A percentile compares a stretch with the other conserved stretches of the same genome.
These are phyloP conservation scores for Brienomyrus brachyistius DNA, from an alignment of 2,113 vertebrate genomes.

Conservation along the genomic window DNA sequence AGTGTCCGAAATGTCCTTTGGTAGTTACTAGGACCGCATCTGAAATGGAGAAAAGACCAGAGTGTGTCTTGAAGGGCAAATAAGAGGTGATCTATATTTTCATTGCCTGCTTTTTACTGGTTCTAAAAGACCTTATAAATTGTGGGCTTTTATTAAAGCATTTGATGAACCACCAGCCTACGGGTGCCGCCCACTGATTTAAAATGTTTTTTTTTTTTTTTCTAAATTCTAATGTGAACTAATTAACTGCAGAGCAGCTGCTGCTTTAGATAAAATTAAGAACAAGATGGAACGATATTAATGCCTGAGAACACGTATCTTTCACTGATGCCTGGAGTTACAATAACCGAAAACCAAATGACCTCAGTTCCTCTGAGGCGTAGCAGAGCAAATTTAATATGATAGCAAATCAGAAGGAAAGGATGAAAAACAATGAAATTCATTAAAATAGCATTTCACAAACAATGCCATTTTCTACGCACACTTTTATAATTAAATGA, in stretches of 20 bases:
- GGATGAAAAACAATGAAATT: background rate
- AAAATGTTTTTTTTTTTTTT: background rate
- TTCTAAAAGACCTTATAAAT: background rate
- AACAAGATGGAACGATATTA: background rate
- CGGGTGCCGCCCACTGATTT: background rate
- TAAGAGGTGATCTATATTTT: background rate
- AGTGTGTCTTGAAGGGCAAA: background rate
- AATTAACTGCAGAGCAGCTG: background rate
- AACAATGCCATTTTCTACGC: background rate
- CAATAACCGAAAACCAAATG: background rate
- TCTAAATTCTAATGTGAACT: background rate
- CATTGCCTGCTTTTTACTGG: background rate
- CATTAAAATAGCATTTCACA: background rate
- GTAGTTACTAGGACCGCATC: background rate
- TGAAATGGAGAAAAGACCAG: background rate
- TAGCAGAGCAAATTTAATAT: background rate
- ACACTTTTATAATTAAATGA: background rate
- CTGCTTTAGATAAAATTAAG: background rate
- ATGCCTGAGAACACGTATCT: background rate
- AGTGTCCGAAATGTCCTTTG: background rate
- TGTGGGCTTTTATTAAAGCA: background rate
- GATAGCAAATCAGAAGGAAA: background rate
- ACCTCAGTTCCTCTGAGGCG: background rate
- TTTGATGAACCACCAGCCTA: background rate
- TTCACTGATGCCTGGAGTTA: background rate